Evolutionary conservation across 2,888 invertebrate species (phyloP).

Genomic region (Lamellibrachia satsuma): DNA sequence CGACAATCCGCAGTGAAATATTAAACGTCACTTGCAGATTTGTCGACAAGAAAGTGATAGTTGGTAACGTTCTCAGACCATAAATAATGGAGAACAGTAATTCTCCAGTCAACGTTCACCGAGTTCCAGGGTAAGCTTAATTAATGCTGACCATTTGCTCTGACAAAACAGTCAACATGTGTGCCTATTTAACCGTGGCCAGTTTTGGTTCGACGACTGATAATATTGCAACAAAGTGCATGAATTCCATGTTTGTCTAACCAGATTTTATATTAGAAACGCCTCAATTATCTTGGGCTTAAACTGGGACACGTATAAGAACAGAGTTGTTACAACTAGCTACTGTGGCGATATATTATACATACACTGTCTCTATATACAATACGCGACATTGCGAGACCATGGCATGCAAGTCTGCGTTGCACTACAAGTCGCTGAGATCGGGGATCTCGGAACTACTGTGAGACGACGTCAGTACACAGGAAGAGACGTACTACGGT

Average conservation of each 20-base stretch:
- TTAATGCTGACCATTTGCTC: background rate
- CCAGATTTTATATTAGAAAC: background rate
- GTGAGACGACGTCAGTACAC: background rate
- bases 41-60: background rate
- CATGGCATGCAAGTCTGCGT: background rate
- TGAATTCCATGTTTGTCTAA: background rate
- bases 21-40: background rate
- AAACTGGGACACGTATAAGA: background rate
- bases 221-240: background rate
- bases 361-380: conserved; percentile 11
- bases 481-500: background rate
- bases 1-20: background rate
- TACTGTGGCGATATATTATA: conserved; percentile 6
- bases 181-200: background rate
- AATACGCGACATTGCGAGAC: background rate
- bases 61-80: no score
- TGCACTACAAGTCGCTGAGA: conserved; percentile 4
- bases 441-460: background rate
- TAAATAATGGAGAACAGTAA: background rate
- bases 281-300: background rate
- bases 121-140: background rate
- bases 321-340: background rate
- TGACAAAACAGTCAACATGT: background rate
- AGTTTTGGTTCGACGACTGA: background rate
- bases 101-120: background rate